Evolutionary conservation across 2,113 vertebrate genomes (phyloP).

Genomic region (Microcebus lehilahytsara): DNA sequence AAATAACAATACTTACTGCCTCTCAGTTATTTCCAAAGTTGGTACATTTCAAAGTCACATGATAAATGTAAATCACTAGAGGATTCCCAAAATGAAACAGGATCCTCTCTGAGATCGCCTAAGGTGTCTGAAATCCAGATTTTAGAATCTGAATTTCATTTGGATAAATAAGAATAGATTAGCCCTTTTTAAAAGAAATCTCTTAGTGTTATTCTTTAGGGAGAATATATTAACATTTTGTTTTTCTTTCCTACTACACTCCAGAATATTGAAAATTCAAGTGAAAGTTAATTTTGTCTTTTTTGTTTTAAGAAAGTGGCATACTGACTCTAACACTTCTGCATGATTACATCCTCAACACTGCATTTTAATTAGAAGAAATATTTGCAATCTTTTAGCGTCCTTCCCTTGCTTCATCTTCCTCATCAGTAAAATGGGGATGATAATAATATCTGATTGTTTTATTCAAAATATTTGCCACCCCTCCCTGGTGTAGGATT

Average conservation of each 20-base stretch:
- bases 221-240: background rate
- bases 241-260: background rate
- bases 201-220: background rate
- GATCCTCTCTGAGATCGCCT: background rate
- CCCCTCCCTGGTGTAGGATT: background rate
- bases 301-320: background rate
- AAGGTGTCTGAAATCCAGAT: background rate
- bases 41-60: background rate
- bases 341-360: background rate
- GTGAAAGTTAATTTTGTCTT: background rate
- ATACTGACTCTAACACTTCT: background rate
- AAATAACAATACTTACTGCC: background rate
- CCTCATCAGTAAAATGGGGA: too few species aligned
- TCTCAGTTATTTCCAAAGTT: background rate
- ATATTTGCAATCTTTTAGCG: background rate
- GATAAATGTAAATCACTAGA: background rate
- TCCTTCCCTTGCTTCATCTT: background rate
- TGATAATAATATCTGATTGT: background rate
- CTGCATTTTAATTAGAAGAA: background rate
- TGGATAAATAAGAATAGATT: background rate
- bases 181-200: background rate
- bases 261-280: background rate
- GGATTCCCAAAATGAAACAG: background rate
- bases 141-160: background rate
- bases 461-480: background rate